phyloP scores from a whole-genome alignment of 2,113 vertebrate genomes.

The Lutjanus erythropterus region DNA sequence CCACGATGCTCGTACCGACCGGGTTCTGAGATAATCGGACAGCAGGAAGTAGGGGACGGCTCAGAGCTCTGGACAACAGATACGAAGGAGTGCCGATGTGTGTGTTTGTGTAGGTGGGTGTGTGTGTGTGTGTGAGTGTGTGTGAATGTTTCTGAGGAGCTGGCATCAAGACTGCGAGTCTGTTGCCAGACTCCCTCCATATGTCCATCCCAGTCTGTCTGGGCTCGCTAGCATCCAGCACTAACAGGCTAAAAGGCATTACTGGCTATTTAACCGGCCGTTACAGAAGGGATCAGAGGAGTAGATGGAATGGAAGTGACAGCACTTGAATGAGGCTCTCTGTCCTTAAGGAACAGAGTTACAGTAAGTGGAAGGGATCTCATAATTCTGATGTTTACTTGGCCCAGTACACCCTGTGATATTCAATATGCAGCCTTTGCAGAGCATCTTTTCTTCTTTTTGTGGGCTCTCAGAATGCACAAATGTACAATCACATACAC shows the following conservation, averaged over 20 bases:
- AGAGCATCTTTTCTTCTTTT: not conserved
- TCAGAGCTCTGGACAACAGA: slow-evolving; percentile 43
- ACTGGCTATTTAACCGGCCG: slow-evolving; percentile 63
- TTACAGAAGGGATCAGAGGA: slow-evolving; percentile 55
- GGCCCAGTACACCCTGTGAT: not conserved
- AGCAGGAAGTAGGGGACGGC: slow-evolving; percentile 55
- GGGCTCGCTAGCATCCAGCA: slow-evolving; percentile 61
- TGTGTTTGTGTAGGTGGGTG: slow-evolving; percentile 35
- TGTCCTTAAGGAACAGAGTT: slow-evolving; percentile 44
- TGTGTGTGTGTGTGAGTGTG: slow-evolving; percentile 46
- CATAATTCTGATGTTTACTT: slow-evolving; percentile 26
- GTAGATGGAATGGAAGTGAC: slow-evolving; percentile 39
- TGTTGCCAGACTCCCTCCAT: slow-evolving; percentile 78
- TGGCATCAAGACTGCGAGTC: slow-evolving; percentile 53
- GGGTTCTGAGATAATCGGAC: slow-evolving; percentile 68
- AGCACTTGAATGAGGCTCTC: slow-evolving; percentile 37
- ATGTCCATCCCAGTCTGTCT: slow-evolving; percentile 76
- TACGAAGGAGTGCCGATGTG: slow-evolving; percentile 18
- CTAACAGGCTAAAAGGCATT: slow-evolving; percentile 70
- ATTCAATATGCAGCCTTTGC: not conserved
- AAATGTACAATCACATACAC: not conserved
- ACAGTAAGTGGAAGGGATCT: slow-evolving; percentile 49
- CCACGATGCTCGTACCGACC: slow-evolving; percentile 61
- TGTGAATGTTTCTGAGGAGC: slow-evolving; percentile 52
- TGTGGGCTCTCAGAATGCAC: not conserved